phyloP scores from a whole-genome alignment of 2,888 invertebrate genomes.

The Parthenolecanium corni region DNA sequence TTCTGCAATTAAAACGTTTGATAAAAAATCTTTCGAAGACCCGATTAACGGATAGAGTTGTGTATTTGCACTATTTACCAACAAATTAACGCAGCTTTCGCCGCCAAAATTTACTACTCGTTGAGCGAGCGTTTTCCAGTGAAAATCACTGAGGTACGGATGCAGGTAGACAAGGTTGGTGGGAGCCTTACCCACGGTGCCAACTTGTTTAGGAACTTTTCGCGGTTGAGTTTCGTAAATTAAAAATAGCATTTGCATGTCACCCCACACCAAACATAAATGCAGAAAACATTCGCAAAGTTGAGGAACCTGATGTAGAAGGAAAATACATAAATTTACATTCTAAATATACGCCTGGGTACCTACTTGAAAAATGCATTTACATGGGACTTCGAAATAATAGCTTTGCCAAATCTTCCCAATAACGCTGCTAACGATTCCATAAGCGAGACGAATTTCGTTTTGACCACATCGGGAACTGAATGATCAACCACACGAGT shows the following conservation, averaged over 20 bases:
- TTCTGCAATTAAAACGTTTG: background rate
- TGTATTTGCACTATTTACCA: constrained; percentile 2
- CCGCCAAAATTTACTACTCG: constrained; percentile 23
- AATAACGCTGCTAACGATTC: constrained; percentile 1
- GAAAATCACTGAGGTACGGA: constrained; percentile 23
- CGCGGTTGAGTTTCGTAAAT: constrained; percentile 13
- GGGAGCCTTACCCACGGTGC: background rate
- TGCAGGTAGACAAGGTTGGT: constrained; percentile 24
- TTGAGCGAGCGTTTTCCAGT: constrained; percentile 25
- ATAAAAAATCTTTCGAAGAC: too few species aligned
- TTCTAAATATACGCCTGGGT: background rate
- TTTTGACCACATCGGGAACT: constrained; percentile 14
- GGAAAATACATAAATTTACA: background rate
- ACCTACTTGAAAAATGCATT: too few species aligned
- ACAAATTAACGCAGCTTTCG: constrained; percentile 9
- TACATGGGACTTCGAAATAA: constrained; percentile 23
- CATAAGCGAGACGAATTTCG: constrained; percentile 15
- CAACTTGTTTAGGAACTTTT: constrained; percentile 17
- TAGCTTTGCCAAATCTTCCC: constrained; percentile 19
- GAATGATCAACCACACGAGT: constrained; percentile 24
- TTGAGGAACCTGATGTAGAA: constrained; percentile 5
- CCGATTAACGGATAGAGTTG: background rate
- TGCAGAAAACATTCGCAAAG: constrained; percentile 13
- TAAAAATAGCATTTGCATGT: constrained; percentile 19
- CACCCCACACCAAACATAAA: constrained; percentile 23